Base-by-base conservation (phyloP, 2,113 vertebrate species). In the Leucoraja erinaceus region DNA sequence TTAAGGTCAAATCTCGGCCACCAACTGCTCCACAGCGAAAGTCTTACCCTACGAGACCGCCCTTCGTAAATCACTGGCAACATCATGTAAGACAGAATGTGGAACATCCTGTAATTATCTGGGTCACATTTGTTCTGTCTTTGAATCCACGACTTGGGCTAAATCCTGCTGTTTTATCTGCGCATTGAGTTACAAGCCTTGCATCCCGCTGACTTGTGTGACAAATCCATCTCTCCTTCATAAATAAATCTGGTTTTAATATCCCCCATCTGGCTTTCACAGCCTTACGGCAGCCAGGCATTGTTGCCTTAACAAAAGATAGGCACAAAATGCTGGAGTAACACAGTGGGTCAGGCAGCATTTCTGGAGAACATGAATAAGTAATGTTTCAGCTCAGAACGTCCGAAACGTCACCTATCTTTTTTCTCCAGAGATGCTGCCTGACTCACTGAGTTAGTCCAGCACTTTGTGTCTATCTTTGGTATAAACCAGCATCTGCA, bases 71-170 rank as follows among this genome's bases (percentile, higher is more conserved):
- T 31, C n/a, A n/a, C n/a, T 63, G 83, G 59, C 83, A 31, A 33
- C 59, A 63, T 18, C 59, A 88, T 66, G 83, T 66, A 88, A 88
- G 16, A 28, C 59, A 66, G 31, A n/a, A 31, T 10, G 10, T n/a
- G n/a, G 12, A 88, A 66, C 83, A 63, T 88, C 56, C 83, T 88
- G 83, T 88, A 88, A 88, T 88, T 88, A 88, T 66, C 28, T 88
- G 28, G 59, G 59, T 61, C 59, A 63, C 83, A 88, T 63, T 88
- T 20, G 59, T 88, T 88, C 61, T 88, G 83, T 63, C 59, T 88
- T 88, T 88, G 83, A 86, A 61, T 84, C 81, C 54, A 14, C n/a
- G 81, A 31, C 56, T 63, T 63, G 61, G 83, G 25, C 83, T 86
- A 59, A 86, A 66, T 88, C 83, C 83, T 63, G 59, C 83, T 31